Conservation (phyloP, 2,888 invertebrate genomes). For the Tenthredo livida region DNA sequence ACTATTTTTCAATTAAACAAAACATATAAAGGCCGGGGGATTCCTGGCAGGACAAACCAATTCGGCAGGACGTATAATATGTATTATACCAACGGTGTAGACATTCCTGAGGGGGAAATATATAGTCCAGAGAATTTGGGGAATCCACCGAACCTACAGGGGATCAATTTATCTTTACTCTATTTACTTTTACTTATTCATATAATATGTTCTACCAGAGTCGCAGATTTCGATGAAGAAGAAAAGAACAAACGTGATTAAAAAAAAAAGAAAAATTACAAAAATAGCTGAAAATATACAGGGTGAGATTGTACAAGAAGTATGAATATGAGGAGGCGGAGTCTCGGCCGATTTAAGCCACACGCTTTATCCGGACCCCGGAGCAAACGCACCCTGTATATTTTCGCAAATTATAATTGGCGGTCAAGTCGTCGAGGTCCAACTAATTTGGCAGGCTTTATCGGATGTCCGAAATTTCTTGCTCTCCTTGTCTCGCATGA, state of each 20-base stretch:
- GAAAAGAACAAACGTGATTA: neutral
- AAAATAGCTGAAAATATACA: no score
- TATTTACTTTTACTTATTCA: neutral
- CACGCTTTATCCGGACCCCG: no score
- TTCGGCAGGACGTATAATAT: neutral
- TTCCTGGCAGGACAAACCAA: slow-evolving; percentile 25
- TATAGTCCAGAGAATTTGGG: neutral
- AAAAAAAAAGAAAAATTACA: neutral
- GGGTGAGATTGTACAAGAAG: no score
- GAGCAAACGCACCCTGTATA: no score
- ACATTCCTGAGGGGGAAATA: neutral
- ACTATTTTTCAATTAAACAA: slow-evolving; percentile 39
- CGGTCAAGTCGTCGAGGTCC: neutral
- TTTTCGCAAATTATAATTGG: neutral
- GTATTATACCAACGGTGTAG: neutral
- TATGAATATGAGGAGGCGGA: no score
- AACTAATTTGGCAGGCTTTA: neutral
- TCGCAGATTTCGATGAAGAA: neutral
- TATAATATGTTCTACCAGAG: neutral
- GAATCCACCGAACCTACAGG: neutral
- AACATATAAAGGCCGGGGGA: slow-evolving; percentile 4
- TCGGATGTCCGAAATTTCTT: neutral
- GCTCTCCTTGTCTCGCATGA: neutral
- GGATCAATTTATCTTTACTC: slow-evolving; percentile 9
- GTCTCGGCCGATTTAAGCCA: no score